Base-by-base conservation (phyloP, 2,113 vertebrate genomes). In the Jaculus jaculus region DNA sequence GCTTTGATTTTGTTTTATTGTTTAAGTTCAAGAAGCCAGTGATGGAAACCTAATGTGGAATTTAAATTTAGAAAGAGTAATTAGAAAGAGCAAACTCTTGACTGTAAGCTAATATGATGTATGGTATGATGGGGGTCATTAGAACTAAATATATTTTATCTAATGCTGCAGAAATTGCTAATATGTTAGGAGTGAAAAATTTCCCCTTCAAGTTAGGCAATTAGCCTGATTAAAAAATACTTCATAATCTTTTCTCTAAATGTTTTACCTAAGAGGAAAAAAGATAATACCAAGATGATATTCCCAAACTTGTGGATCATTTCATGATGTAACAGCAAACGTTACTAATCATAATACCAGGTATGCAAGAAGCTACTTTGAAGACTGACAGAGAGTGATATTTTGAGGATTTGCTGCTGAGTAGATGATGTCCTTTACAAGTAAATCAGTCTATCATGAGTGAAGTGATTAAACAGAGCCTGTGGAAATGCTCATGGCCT, bases 191-290 rank as follows among this genome's bases (percentile, higher is more conserved):
- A 34, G 51, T 66, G 32, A 89, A 93, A 87, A 65, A 21, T 28
- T 12, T 30, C 17, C 34, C 63, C 30, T 18, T 42, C 16, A 34
- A 89, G 21, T 78, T 73, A 82, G 21, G 60, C 12, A 75, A 86
- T 75, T 89, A 47, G 37, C 39, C 87, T 82, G 71, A 47, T 71
- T 17, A 58, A 80, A 81, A 81, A 80, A 54, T 71, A 91, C 74
- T 86, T 95, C 34, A 17, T 61, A 42, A 72, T 60, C 30, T 81
- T 92, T 26, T 81, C 2, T 30, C 39, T 86, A 65, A 72, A 68
- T 17, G 39, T 71, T 96, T 90, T 37, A 60, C 23, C 69, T 73
- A 69, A 90, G 39, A 83, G n/a, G 21, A 89, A 79, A 86, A 82
- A 11, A 58, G 32, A 82, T 69, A 79, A 75, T 42, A 82, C 34